Conservation (phyloP, 2,888 invertebrate species). For the Timema podura region DNA sequence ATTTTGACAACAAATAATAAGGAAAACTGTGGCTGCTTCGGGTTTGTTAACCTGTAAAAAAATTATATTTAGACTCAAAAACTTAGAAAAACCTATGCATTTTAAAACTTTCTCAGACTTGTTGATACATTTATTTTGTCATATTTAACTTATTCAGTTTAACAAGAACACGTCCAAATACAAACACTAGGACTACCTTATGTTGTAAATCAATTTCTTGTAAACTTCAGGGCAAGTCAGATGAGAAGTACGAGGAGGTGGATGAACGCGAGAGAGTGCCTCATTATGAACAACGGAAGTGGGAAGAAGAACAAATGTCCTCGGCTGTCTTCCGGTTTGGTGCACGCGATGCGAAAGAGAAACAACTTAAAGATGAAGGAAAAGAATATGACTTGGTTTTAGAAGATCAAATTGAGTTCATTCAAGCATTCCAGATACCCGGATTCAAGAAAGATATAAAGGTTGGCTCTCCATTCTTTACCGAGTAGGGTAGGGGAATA, state of each 20-base stretch:
- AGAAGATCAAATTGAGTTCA: constrained; percentile 97
- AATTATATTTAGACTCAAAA: no score
- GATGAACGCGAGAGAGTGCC: constrained; percentile 73
- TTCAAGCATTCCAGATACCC: constrained; percentile 80
- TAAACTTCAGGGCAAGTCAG: constrained; percentile 43
- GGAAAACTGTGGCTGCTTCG: no score
- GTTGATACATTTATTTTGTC: no score
- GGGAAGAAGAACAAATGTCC: constrained; percentile 96
- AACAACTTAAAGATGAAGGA: constrained; percentile 34
- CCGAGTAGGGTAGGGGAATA: neutral
- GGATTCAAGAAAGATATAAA: constrained; percentile 58
- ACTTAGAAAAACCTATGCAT: no score
- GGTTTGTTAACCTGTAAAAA: no score
- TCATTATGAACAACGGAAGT: constrained; percentile 68
- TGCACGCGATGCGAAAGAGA: constrained; percentile 70
- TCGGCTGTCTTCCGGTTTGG: constrained; percentile 92
- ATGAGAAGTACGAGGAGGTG: constrained; percentile 69
- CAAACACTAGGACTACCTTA: no score
- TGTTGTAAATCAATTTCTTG: no score
- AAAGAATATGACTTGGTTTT: constrained; percentile 85
- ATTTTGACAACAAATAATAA: no score
- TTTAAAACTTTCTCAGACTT: no score
- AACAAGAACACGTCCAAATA: no score
- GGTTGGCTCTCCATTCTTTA: constrained; percentile 9
- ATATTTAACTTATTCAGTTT: no score